A percentile compares a stretch with the other conserved stretches of the same genome.
Evolutionary conservation across 1,140 invertebrate genomes (phyloP).

Genomic region (Fopius arisanus): DNA sequence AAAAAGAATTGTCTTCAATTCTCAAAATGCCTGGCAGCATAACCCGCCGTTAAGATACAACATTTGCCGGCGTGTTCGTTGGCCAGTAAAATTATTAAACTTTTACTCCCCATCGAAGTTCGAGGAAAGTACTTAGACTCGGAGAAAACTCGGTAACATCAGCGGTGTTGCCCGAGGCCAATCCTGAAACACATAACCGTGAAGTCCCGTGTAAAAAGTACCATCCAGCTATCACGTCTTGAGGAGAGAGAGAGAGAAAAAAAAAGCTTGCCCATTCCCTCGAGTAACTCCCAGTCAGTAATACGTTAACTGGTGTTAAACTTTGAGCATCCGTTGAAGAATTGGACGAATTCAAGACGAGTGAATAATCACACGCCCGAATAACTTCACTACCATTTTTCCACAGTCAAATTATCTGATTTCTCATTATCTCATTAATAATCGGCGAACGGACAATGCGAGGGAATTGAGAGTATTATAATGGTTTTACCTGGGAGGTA

Average conservation of each 20-base stretch:
- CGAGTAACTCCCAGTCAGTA: conserved; percentile 13
- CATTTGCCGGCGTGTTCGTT: not conserved
- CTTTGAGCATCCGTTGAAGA: conserved; percentile 15
- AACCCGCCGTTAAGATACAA: not conserved
- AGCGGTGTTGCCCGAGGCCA: not conserved
- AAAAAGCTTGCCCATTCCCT: not conserved
- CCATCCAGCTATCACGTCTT: not conserved
- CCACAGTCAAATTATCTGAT: not conserved
- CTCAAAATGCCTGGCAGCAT: too few relatives aligned
- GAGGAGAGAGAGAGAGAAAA: not conserved
- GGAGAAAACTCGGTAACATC: conserved; percentile 9
- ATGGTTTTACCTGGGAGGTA: not conserved
- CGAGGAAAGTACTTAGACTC: conserved; percentile 7
- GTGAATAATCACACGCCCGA: not conserved
- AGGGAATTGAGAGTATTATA: not conserved
- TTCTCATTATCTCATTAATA: not conserved
- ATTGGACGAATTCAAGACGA: conserved; percentile 5
- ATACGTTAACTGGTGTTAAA: conserved; percentile 14
- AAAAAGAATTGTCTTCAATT: too few relatives aligned
- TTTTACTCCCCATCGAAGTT: conserved; percentile 16
- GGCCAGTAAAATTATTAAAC: conserved; percentile 16
- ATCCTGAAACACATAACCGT: not conserved
- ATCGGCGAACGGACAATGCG: not conserved
- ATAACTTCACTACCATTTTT: not conserved
- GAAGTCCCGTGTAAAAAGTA: not conserved